Conservation (phyloP, 2,888 invertebrate genomes). For the Gari tellinella region DNA sequence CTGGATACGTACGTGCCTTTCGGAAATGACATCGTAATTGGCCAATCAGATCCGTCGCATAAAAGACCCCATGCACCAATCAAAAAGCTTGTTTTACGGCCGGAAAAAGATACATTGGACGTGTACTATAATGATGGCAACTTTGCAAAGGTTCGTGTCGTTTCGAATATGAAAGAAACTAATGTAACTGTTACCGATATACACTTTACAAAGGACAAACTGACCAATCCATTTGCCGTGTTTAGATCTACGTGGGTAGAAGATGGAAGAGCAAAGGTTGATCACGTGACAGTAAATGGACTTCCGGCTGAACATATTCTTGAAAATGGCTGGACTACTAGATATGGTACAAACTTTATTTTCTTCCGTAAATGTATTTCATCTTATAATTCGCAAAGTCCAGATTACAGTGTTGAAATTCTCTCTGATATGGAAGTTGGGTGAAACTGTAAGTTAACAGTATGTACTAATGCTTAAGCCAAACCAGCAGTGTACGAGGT, state of each 20-base stretch:
- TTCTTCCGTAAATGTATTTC: conserved; percentile 61
- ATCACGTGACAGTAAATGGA: conserved; percentile 61
- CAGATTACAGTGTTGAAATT: conserved; percentile 45
- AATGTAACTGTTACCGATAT: conserved; percentile 42
- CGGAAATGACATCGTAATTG: conserved; percentile 60
- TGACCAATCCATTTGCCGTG: conserved; percentile 45
- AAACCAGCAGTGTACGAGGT: no score
- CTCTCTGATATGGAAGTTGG: conserved; percentile 26
- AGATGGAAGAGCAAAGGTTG: conserved; percentile 61
- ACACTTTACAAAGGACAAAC: conserved; percentile 16
- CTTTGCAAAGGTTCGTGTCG: conserved; percentile 36
- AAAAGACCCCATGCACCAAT: conserved; percentile 50
- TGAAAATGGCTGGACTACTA: conserved; percentile 35
- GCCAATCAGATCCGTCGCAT: conserved; percentile 42
- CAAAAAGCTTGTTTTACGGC: conserved; percentile 45
- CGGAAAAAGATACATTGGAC: conserved; percentile 35
- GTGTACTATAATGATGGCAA: conserved; percentile 52
- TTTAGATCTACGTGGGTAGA: conserved; percentile 65
- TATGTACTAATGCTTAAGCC: no score
- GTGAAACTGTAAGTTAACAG: no score
- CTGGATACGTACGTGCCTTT: conserved; percentile 54
- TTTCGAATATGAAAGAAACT: conserved; percentile 35
- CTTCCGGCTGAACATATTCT: conserved; percentile 43
- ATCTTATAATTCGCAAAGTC: conserved; percentile 54
- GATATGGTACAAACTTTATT: conserved; percentile 56